Conservation (phyloP, 2,888 invertebrate genomes). For the Nymphalis polychloros region DNA sequence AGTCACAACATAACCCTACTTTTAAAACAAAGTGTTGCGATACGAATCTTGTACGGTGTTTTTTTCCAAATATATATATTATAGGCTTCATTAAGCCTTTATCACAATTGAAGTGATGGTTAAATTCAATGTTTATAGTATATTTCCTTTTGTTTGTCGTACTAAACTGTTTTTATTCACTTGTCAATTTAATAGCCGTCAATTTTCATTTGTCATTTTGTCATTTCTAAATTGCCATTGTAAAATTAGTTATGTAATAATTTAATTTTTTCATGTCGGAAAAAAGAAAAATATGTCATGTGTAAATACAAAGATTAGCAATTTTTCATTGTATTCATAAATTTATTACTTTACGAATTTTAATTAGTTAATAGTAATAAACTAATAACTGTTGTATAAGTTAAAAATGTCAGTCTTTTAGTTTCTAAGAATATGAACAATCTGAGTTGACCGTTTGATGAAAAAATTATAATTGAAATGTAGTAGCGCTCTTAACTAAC, state of each 20-base stretch:
- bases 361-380: no score
- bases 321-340: no score
- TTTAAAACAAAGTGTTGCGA: constrained; percentile 50
- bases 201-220: constrained; percentile 2
- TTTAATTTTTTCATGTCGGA: no score
- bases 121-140: constrained; percentile 7
- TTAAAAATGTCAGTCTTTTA: no score
- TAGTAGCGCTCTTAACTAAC: no score
- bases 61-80: not conserved
- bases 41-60: not conserved
- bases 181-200: constrained; percentile 67
- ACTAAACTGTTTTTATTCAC: constrained; percentile 61
- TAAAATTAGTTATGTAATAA: not conserved
- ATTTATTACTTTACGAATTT: no score
- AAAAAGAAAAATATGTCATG: no score
- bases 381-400: no score
- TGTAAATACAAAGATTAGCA: no score
- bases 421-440: no score
- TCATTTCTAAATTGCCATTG: not conserved
- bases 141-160: constrained; percentile 29
- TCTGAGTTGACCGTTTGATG: no score
- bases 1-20: constrained; percentile 67
- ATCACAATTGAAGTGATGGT: not conserved
- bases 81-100: constrained; percentile 22
- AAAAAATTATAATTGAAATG: no score